Evolutionary conservation across 2,888 invertebrate species (phyloP).

Genomic region (Sesamia inferens): DNA sequence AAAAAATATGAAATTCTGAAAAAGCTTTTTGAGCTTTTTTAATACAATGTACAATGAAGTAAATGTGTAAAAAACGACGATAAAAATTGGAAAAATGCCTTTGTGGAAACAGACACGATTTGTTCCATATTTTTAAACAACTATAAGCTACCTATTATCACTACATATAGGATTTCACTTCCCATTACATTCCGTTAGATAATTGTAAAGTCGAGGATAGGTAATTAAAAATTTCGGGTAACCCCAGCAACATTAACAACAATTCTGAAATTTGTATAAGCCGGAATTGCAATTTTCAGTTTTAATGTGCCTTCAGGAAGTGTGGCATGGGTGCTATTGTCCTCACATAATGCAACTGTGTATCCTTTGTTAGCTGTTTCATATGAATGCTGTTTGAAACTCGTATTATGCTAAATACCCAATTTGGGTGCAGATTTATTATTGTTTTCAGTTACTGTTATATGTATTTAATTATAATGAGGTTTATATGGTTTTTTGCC

Average conservation of each 20-base stretch:
- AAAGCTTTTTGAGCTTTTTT: conserved; percentile 28
- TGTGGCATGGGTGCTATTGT: conserved; percentile 46
- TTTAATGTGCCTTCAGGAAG: conserved; percentile 47
- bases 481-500: neutral
- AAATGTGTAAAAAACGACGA: conserved; percentile 3
- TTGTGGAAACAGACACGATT: neutral
- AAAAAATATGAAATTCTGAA: conserved; percentile 41
- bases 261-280: conserved; percentile 16
- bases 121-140: neutral
- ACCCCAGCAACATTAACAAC: conserved; percentile 24
- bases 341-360: conserved; percentile 45
- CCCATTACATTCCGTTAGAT: conserved; percentile 6
- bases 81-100: conserved; percentile 15
- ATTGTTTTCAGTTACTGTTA: conserved; percentile 29
- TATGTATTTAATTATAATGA: neutral
- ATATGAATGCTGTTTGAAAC: conserved; percentile 38
- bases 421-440: conserved; percentile 37
- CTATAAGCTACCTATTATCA: neutral
- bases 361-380: conserved; percentile 50
- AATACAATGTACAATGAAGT: conserved; percentile 1
- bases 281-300: conserved; percentile 50
- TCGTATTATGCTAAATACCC: conserved; percentile 51
- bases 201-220: neutral
- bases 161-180: neutral
- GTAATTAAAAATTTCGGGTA: conserved; percentile 12